Conservation (phyloP, 2,888 invertebrate genomes). For the Alitta virens region DNA sequence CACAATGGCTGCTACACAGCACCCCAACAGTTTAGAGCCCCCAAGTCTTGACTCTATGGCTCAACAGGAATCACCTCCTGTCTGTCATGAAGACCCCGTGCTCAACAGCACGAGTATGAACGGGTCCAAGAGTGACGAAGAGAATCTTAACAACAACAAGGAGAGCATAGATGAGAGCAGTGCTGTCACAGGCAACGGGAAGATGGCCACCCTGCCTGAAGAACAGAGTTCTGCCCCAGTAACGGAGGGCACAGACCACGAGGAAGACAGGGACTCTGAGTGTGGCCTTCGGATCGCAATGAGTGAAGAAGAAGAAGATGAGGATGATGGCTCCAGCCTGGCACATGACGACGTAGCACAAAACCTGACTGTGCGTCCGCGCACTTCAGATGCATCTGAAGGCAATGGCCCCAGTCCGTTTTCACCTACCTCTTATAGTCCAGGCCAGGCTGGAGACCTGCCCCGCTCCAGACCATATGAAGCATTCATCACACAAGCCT, state of each 20-base stretch:
- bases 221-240: not conserved
- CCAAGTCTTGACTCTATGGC: no score
- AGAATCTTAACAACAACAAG: no score
- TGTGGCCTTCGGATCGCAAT: not conserved
- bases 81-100: no score
- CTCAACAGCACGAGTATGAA: no score
- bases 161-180: not conserved
- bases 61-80: no score
- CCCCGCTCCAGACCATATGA: not conserved
- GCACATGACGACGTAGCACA: not conserved
- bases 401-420: not conserved
- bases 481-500: not conserved
- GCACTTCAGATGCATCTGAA: not conserved
- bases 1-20: no score
- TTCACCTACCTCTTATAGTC: not conserved
- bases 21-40: no score
- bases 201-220: not conserved
- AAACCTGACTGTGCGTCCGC: not conserved
- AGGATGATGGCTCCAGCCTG: not conserved
- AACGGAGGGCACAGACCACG: not conserved
- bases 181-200: not conserved
- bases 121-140: no score
- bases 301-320: not conserved
- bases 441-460: not conserved
- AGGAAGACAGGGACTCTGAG: conserved; percentile 1